These are phyloP conservation scores for Natrix natrix DNA, from an alignment of 2,797 vertebrate genomes.

Conservation along the genomic window DNA sequence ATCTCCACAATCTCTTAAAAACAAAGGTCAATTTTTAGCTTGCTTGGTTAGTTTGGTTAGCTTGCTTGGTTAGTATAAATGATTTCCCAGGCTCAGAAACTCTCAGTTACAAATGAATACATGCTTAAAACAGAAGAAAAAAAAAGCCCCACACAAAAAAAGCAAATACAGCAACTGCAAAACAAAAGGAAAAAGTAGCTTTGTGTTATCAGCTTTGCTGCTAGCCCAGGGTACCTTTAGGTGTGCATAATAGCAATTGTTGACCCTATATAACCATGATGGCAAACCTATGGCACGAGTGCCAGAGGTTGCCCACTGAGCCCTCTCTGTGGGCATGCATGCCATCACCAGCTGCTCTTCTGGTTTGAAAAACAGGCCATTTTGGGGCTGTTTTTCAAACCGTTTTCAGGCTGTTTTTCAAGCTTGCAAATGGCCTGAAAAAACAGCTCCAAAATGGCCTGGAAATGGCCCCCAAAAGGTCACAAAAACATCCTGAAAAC, in stretches of 20 bases:
- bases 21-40: neutral
- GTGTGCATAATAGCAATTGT: neutral
- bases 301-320: no score
- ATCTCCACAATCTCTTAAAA: neutral
- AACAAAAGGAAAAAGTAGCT: neutral
- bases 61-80: neutral
- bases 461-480: no score
- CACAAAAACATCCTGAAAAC: no score
- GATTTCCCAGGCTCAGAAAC: neutral
- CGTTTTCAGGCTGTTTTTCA: no score
- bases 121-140: neutral
- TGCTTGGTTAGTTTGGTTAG: neutral
- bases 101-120: neutral
- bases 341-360: no score
- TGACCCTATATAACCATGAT: neutral
- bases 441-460: no score
- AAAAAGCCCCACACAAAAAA: neutral
- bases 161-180: neutral
- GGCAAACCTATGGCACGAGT: no score
- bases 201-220: neutral
- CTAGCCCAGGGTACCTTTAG: neutral
- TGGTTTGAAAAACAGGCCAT: no score
- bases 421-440: no score
- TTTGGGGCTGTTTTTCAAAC: no score
- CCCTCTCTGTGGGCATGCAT: no score